Percentiles rank a stretch among this genome's conserved stretches.
Conservation (phyloP, 2,113 vertebrate genomes). For the Syngnathus typhle region DNA sequence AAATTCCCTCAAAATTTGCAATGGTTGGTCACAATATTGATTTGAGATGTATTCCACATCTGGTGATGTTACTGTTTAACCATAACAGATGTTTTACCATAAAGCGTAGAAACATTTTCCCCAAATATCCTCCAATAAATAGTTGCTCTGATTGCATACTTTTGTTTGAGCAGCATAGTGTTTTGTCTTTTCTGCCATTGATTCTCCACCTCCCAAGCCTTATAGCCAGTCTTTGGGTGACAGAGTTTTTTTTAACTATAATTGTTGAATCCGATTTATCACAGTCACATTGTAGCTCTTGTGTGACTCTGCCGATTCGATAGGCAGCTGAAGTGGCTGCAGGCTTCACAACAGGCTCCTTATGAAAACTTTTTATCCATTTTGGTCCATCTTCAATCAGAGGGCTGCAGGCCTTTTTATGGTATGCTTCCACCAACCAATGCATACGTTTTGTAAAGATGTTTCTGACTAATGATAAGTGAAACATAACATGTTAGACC, state of each 20-base stretch:
- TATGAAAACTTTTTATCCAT: conserved; percentile 34
- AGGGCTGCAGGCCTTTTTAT: conserved; percentile 33
- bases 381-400: conserved; percentile 43
- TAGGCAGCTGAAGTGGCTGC: conserved; percentile 22
- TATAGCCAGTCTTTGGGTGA: not conserved
- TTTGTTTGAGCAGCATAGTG: not conserved
- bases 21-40: not conserved
- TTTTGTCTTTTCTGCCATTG: conserved; percentile 18
- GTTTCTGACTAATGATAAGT: conserved; percentile 23
- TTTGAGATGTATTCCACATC: not conserved
- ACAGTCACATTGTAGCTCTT: conserved; percentile 8
- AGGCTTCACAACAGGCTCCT: conserved; percentile 26
- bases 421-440: conserved; percentile 25
- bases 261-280: conserved; percentile 25
- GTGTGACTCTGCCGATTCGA: conserved; percentile 31
- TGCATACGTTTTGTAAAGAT: conserved; percentile 37
- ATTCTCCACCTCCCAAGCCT: conserved; percentile 7
- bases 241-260: conserved; percentile 3
- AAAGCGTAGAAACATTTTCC: not conserved
- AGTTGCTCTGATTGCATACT: not conserved
- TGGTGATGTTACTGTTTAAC: not conserved
- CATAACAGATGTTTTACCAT: not conserved
- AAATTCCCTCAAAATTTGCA: not conserved
- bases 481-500: conserved; percentile 25
- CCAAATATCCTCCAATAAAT: not conserved